A percentile compares a stretch with the other conserved stretches of the same genome.
phyloP scores from a whole-genome alignment of 2,888 invertebrate genomes.

The Smittia aterrima region DNA sequence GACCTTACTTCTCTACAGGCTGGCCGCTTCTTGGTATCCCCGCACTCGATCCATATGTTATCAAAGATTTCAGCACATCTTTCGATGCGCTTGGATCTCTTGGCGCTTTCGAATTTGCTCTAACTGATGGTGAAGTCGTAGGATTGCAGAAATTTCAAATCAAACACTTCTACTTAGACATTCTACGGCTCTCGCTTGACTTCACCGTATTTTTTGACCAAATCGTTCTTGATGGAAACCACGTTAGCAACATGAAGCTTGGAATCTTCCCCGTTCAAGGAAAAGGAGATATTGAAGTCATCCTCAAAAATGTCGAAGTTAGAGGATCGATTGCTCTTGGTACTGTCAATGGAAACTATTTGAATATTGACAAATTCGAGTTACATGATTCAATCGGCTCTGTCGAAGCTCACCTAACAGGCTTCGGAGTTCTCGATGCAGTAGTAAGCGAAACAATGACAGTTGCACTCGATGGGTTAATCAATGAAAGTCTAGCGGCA shows the following conservation, averaged over 20 bases:
- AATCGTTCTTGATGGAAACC: neutral
- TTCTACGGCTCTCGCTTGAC: neutral
- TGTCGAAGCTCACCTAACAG: neutral
- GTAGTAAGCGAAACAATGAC: neutral
- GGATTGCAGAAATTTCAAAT: neutral
- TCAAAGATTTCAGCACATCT: neutral
- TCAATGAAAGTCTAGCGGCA: neutral
- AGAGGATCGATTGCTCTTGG: neutral
- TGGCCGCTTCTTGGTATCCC: neutral
- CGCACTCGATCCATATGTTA: neutral
- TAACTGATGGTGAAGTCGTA: neutral
- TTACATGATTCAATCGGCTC: neutral
- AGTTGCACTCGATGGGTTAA: neutral
- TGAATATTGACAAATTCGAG: neutral
- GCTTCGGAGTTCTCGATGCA: neutral
- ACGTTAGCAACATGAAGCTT: neutral
- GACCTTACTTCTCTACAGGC: neutral
- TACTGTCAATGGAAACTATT: neutral
- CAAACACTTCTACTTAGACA: neutral
- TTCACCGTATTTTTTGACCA: neutral
- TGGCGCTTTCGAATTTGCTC: neutral
- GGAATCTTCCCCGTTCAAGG: neutral
- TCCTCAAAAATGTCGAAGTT: neutral
- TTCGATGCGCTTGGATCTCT: neutral
- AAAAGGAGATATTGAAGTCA: neutral